Conservation (phyloP, 2,797 vertebrate genomes). For the Tinamus major region DNA sequence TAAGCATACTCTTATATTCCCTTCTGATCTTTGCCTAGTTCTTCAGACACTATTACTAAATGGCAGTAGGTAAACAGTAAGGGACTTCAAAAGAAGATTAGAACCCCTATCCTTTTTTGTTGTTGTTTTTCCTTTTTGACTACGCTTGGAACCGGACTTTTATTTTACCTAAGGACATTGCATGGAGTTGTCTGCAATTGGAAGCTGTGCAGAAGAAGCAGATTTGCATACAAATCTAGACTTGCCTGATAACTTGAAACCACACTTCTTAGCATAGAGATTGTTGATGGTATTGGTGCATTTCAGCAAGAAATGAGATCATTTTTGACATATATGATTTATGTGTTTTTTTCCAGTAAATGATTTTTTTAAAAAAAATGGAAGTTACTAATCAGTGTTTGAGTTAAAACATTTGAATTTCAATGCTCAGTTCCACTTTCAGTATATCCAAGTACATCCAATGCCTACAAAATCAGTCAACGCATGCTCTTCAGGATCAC, state of each 20-base stretch:
- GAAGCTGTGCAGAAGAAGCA: not conserved
- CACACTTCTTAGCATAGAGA: accelerated
- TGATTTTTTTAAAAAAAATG: not conserved
- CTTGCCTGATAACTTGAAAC: not conserved
- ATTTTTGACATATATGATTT: not conserved
- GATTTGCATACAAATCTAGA: not conserved
- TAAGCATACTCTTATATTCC: not conserved
- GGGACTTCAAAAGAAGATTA: not conserved
- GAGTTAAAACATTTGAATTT: not conserved
- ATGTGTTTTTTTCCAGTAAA: not conserved
- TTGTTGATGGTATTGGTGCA: not conserved
- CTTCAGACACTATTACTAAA: not conserved
- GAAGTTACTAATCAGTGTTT: not conserved
- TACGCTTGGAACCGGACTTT: not conserved
- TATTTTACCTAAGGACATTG: not conserved
- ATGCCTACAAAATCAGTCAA: not conserved
- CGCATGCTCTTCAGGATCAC: not conserved
- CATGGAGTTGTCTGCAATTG: accelerated
- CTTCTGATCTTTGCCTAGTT: not conserved
- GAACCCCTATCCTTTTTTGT: not conserved
- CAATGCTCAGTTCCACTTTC: not conserved
- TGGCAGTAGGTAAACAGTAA: not conserved
- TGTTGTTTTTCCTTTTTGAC: not conserved
- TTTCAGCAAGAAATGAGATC: not conserved
- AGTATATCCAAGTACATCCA: not conserved